A percentile compares a stretch with the other conserved stretches of the same genome.
These are phyloP conservation scores for Atrina japonica DNA, from an alignment of 2,888 invertebrate species.

Conservation along the genomic window DNA sequence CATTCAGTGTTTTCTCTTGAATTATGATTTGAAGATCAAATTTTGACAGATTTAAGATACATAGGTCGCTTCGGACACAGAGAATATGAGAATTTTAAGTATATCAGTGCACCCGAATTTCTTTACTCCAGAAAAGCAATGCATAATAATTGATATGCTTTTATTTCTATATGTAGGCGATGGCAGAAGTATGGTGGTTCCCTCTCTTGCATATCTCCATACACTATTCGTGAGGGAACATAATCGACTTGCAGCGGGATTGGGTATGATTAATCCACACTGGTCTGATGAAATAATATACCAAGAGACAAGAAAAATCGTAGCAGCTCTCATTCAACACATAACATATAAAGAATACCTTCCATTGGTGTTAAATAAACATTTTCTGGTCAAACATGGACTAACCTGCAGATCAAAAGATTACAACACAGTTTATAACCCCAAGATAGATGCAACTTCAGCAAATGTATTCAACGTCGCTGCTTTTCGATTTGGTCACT, in stretches of 20 bases:
- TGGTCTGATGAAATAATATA: conserved; percentile 88
- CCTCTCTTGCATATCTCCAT: conserved; percentile 92
- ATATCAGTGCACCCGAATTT: too few species aligned
- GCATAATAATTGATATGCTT: too few species aligned
- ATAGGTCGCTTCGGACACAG: too few species aligned
- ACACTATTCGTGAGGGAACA: conserved; percentile 92
- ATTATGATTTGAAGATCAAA: too few species aligned
- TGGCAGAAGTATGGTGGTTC: conserved; percentile 91
- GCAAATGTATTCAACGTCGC: conserved; percentile 73
- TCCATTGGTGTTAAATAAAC: conserved; percentile 93
- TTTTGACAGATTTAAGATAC: too few species aligned
- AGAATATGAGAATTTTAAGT: too few species aligned
- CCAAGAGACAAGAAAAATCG: conserved; percentile 84
- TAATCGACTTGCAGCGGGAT: conserved; percentile 86
- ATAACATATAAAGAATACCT: conserved; percentile 82
- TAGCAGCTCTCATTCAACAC: conserved; percentile 86
- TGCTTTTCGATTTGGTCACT: conserved; percentile 76
- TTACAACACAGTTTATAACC: conserved; percentile 81
- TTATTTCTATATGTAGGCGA: too few species aligned
- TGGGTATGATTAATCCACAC: conserved; percentile 86
- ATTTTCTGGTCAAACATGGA: conserved; percentile 92
- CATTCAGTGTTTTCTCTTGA: too few species aligned
- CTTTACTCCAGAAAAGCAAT: too few species aligned
- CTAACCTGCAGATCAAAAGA: conserved; percentile 91
- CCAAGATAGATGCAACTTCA: conserved; percentile 61